Conservation (phyloP, 2,888 invertebrate species). For the Troides helena region DNA sequence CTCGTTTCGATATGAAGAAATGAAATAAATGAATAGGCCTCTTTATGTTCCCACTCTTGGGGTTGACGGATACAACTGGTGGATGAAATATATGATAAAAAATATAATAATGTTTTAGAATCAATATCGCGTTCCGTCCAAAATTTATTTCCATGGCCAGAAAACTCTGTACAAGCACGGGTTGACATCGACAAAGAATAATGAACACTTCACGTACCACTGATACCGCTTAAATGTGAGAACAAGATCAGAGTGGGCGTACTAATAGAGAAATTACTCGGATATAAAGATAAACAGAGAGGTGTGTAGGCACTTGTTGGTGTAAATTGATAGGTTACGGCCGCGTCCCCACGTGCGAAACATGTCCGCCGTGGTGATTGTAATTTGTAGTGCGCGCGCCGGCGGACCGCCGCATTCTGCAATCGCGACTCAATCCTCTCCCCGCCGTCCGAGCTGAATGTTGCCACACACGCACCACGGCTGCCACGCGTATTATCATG, state of each 20-base stretch:
- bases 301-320: conserved; percentile 53
- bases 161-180: conserved; percentile 27
- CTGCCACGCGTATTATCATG: background rate
- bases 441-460: conserved; percentile 2
- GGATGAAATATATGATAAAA: conserved; percentile 4
- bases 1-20: no score
- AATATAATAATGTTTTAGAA: conserved; percentile 17
- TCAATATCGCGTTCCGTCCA: conserved; percentile 18
- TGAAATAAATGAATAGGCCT: no score
- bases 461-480: background rate
- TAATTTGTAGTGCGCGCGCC: conserved; percentile 76
- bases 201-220: conserved; percentile 32
- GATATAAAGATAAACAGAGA: conserved; percentile 64
- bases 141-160: conserved; percentile 27
- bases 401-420: conserved; percentile 52
- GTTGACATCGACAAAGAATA: conserved; percentile 33
- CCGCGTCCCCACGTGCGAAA: conserved; percentile 69
- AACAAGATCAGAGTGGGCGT: conserved; percentile 42
- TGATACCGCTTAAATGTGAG: conserved; percentile 34
- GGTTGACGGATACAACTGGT: no score
- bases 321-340: conserved; percentile 72
- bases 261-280: conserved; percentile 77
- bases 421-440: conserved; percentile 30
- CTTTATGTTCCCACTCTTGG: no score
- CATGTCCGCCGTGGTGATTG: conserved; percentile 76